phyloP scores from a whole-genome alignment of 2,113 vertebrate genomes.

The Parus major region DNA sequence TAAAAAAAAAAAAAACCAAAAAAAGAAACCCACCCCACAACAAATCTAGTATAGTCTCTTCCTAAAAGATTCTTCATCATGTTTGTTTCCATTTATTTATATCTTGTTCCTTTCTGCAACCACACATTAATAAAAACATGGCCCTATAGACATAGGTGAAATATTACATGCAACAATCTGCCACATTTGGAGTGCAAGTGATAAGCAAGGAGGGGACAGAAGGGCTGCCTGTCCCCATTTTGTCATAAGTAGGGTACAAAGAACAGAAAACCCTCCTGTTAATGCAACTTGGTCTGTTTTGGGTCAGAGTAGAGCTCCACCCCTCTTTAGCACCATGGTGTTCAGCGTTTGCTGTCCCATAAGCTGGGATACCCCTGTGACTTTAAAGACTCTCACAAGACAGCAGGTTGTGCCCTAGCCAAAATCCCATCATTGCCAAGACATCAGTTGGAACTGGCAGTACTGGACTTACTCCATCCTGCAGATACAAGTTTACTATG shows the following conservation, averaged over 20 bases:
- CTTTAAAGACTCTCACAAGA: background rate
- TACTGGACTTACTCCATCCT: background rate
- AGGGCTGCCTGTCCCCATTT: background rate
- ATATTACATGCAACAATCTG: background rate
- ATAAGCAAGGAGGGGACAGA: background rate
- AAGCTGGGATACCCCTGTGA: background rate
- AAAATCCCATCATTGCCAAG: background rate
- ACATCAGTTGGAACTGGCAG: background rate
- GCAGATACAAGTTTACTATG: rapidly evolving
- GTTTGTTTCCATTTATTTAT: background rate
- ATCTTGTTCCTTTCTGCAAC: background rate
- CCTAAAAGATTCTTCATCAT: background rate
- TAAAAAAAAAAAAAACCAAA: background rate
- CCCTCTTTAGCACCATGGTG: rapidly evolving
- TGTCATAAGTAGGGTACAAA: background rate
- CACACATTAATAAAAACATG: background rate
- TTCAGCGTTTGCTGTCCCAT: background rate
- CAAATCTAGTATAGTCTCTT: background rate
- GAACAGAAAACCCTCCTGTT: background rate
- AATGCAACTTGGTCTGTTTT: background rate
- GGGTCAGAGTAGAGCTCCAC: background rate
- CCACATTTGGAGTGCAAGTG: background rate
- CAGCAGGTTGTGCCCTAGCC: background rate
- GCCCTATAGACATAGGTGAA: background rate
- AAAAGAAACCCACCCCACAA: background rate